These are phyloP conservation scores for Phania funesta DNA, from an alignment of 2,888 invertebrate species.

Conservation along the genomic window DNA sequence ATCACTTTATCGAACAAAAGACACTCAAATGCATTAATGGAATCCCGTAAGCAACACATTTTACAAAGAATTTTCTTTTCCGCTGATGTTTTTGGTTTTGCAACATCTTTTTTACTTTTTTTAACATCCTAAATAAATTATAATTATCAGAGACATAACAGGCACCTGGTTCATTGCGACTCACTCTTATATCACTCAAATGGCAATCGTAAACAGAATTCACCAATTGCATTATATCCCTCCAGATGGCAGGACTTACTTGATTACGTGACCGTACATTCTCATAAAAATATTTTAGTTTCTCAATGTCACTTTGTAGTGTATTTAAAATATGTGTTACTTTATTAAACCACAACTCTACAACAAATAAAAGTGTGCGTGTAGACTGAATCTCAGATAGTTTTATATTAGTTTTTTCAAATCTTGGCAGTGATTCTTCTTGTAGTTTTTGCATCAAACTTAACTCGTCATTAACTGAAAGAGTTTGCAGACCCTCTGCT, in stretches of 20 bases:
- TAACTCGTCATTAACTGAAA: conserved; percentile 49
- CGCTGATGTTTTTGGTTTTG: conserved; percentile 4
- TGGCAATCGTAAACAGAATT: conserved; percentile 77
- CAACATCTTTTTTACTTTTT: conserved; percentile 21
- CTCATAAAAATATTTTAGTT: conserved; percentile 71
- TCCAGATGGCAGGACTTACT: conserved; percentile 64
- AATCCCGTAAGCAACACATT: conserved; percentile 80
- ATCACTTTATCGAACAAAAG: conserved; percentile 82
- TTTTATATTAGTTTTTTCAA: conserved; percentile 59
- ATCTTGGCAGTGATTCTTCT: conserved; percentile 71
- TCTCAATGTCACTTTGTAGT: conserved; percentile 69
- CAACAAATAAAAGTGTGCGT: conserved; percentile 69
- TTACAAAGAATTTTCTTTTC: conserved; percentile 74
- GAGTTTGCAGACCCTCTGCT: conserved; percentile 66
- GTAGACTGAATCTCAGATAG: conserved; percentile 66
- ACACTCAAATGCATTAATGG: conserved; percentile 81
- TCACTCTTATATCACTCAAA: conserved; percentile 74
- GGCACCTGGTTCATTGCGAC: background rate
- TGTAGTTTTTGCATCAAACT: conserved; percentile 72
- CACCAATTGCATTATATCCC: conserved; percentile 72
- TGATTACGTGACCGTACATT: conserved; percentile 72
- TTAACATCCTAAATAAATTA: conserved; percentile 19
- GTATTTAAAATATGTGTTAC: conserved; percentile 55
- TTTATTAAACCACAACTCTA: conserved; percentile 74
- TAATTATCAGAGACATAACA: background rate